phyloP scores from a whole-genome alignment of 2,888 invertebrate genomes.

The Hyposoter dolosus region DNA sequence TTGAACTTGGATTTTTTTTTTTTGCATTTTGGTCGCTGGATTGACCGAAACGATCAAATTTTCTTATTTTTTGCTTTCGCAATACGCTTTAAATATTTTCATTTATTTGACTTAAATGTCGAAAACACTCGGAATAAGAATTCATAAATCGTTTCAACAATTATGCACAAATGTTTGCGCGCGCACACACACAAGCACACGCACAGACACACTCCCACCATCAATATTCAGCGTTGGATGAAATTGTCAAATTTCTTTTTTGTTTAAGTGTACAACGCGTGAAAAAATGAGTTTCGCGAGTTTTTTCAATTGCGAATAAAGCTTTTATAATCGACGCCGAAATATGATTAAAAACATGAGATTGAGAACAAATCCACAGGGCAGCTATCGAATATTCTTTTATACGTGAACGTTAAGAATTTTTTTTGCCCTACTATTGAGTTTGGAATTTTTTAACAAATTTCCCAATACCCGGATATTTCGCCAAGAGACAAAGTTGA shows the following conservation, averaged over 20 bases:
- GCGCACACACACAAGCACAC: conserved; percentile 25
- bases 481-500: not conserved
- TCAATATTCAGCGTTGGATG: conserved; percentile 63
- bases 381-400: not conserved
- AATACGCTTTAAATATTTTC: not conserved
- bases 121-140: not conserved
- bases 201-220: conserved; percentile 25
- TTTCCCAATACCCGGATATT: not conserved
- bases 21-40: not conserved
- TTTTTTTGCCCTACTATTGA: not conserved
- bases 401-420: not conserved
- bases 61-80: not conserved
- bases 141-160: not conserved
- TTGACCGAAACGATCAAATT: conserved; percentile 6
- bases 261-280: not conserved
- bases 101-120: not conserved
- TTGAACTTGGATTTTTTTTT: not conserved
- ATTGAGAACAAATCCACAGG: not conserved
- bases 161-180: conserved; percentile 10
- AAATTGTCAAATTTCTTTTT: conserved; percentile 38
- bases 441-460: not conserved
- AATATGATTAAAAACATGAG: not conserved
- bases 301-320: not conserved
- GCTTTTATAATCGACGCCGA: not conserved
- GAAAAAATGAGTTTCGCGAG: not conserved